These are phyloP conservation scores for Automeris io DNA, from an alignment of 2,888 invertebrate species.

Conservation along the genomic window DNA sequence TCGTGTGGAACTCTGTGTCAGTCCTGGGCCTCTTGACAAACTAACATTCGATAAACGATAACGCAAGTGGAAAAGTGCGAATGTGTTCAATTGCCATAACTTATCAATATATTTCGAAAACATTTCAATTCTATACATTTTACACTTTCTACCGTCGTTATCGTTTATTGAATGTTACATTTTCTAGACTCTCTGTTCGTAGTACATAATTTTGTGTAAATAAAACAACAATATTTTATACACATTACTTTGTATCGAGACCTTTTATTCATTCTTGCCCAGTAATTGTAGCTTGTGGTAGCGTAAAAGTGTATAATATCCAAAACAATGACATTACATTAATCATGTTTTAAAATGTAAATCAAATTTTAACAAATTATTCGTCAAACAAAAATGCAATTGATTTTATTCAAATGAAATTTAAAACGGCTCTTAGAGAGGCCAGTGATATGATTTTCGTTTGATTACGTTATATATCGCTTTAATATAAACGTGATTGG, in stretches of 20 bases:
- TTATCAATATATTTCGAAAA: too few species aligned
- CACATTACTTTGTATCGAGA: constrained; percentile 17
- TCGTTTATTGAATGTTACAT: too few species aligned
- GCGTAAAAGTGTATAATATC: too few species aligned
- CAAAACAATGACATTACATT: too few species aligned
- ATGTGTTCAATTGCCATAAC: too few species aligned
- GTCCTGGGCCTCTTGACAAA: too few species aligned
- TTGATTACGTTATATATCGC: constrained; percentile 29
- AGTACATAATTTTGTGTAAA: constrained; percentile 60
- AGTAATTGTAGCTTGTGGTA: constrained; percentile 19
- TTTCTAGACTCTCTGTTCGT: too few species aligned
- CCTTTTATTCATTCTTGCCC: constrained; percentile 30
- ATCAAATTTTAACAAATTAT: too few species aligned
- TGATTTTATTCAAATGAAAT: constrained; percentile 3
- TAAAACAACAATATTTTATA: constrained; percentile 28
- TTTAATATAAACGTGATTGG: constrained; percentile 67
- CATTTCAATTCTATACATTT: too few species aligned
- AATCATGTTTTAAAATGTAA: neutral
- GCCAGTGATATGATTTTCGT: neutral
- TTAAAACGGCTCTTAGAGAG: neutral
- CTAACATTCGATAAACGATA: too few species aligned
- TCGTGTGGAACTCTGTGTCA: constrained; percentile 65
- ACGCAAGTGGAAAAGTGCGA: too few species aligned
- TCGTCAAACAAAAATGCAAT: neutral
- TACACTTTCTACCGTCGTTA: too few species aligned